Base-by-base conservation (phyloP, 1,140 invertebrate genomes). In the Monomorium pharaonis region DNA sequence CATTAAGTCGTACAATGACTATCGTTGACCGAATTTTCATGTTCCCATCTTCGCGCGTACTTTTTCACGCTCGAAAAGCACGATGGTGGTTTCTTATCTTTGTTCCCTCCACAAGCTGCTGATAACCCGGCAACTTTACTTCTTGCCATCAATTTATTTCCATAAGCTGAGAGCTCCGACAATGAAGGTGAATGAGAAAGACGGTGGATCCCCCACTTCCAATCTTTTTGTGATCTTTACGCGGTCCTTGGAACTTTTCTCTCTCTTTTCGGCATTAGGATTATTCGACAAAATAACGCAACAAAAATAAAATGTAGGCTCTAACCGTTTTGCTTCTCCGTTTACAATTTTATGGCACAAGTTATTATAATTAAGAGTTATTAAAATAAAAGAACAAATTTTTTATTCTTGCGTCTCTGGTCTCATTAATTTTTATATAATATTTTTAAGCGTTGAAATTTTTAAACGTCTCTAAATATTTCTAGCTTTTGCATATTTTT, bases 131-230 rank as follows among this genome's bases (percentile, higher is more conserved):
- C 30, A 72, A 81, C 49, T 81, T 81, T 56, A 10, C 65, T 69
- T 42, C 42, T 27, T 37, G 37, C 65, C 65, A 58, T 81, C 78
- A 81, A 81, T 72, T 81, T 72, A 81, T 81, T 81, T 72, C n/a
- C 65, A 81, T 81, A 81, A 81, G 77, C 70, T 70, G 24, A 2
- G 49, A 70, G 27, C 30, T 10, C 9, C 27, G 9, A 33, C 65
- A 56, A 30, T 51, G 76, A 21, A 70, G 12, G 21, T 3, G 12
- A 42, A 27, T 6, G 65, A 67, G 60, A 65, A 70, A 65, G 42
- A 65, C 27, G 47, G 37, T 24, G 27, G 60, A 6, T 72, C 24
- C 14, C 24, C 30, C 49, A n/a, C n/a, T n/a, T n/a, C 16, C 56
- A 81, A 81, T 81, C 47, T 80, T 14, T 16, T 70, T 54, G 30